Percentiles rank a stretch among this genome's conserved stretches.
phyloP scores from a whole-genome alignment of 1,140 invertebrate genomes.

The Mycetomoellerius zeteki region DNA sequence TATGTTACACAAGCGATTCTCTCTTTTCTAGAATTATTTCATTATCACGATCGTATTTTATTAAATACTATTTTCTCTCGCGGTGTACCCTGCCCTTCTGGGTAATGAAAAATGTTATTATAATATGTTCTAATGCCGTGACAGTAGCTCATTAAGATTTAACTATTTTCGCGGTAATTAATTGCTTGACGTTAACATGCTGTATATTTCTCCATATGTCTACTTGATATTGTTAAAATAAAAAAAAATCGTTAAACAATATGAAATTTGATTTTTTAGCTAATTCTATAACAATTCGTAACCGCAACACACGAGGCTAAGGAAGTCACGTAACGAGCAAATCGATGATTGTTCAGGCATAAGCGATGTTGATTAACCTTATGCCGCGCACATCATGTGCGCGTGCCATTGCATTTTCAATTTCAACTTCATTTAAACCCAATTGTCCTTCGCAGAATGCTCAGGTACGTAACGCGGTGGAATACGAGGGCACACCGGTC shows the following conservation, averaged over 20 bases:
- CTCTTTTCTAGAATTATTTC: not conserved
- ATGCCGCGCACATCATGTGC: not conserved
- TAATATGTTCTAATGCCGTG: not conserved
- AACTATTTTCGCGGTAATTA: not conserved
- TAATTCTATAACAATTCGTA: slow-evolving; percentile 30
- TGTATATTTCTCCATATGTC: not conserved
- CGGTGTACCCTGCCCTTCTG: not conserved
- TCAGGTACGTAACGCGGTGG: slow-evolving; percentile 60
- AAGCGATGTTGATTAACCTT: slow-evolving; percentile 52
- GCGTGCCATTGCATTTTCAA: slow-evolving; percentile 69
- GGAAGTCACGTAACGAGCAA: slow-evolving; percentile 45
- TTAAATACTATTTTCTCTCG: not conserved
- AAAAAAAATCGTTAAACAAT: not conserved
- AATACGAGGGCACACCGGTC: slow-evolving; percentile 34
- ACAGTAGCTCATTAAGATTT: not conserved
- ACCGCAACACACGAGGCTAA: not conserved
- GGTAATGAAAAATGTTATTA: not conserved
- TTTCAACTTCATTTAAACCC: slow-evolving; percentile 70
- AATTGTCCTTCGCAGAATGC: slow-evolving; percentile 73
- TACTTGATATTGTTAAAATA: not conserved
- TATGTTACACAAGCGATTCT: not conserved
- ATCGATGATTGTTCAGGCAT: slow-evolving; percentile 53
- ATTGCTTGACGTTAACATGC: not conserved
- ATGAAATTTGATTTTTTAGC: not conserved
- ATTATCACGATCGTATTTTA: not conserved